A percentile compares a stretch with the other conserved stretches of the same genome.
These are phyloP conservation scores for Indicator indicator DNA, from an alignment of 2,113 vertebrate genomes.

Conservation along the genomic window DNA sequence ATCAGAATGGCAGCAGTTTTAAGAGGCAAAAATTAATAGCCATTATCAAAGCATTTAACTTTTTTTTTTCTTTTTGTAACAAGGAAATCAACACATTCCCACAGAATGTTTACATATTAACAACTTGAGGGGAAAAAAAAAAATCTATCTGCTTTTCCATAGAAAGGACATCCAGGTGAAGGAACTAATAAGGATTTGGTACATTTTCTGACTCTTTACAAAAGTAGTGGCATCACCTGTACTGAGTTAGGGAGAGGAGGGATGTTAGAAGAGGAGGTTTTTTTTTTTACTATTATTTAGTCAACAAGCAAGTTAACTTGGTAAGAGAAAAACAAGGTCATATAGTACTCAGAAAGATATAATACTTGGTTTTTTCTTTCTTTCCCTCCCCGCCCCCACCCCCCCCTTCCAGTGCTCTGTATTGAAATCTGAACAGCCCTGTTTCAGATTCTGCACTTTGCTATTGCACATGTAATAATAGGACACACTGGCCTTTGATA, in stretches of 20 bases:
- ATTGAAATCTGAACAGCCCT: conserved; percentile 58
- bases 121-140: neutral
- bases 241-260: neutral
- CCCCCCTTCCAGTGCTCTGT: conserved; percentile 13
- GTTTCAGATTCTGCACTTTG: conserved; percentile 52
- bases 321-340: conserved; percentile 52
- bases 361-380: conserved; percentile 39
- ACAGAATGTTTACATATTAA: neutral
- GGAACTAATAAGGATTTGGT: neutral
- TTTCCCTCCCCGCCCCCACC: neutral
- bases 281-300: neutral
- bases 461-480: conserved; percentile 60
- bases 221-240: neutral
- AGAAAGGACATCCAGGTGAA: neutral
- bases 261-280: neutral
- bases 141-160: neutral
- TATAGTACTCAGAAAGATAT: conserved; percentile 8
- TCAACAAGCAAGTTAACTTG: conserved; percentile 17
- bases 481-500: conserved; percentile 72
- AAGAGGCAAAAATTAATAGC: neutral
- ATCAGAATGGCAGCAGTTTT: neutral
- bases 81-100: neutral
- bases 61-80: neutral
- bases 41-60: neutral
- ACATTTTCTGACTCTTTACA: neutral